Percentiles rank a stretch among this genome's conserved stretches.
Evolutionary conservation across 2,797 vertebrate genomes (phyloP).

Genomic region (Peromyscus attwateri): DNA sequence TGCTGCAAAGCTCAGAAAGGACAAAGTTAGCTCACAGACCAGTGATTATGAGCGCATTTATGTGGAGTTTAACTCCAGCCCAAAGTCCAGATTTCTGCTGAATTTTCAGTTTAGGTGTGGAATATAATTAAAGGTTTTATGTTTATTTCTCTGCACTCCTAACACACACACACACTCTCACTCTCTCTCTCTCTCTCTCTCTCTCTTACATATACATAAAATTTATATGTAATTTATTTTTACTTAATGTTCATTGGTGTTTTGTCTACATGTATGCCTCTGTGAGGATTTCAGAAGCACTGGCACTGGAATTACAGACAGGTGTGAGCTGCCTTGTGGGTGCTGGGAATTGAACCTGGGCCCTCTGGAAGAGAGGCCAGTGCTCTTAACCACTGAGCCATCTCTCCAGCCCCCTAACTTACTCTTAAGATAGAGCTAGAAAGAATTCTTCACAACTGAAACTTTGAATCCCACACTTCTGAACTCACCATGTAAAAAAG

Average conservation of each 20-base stretch:
- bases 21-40: neutral
- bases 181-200: neutral
- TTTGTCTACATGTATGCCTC: neutral
- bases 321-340: neutral
- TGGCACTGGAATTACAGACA: neutral
- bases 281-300: neutral
- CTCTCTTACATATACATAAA: neutral
- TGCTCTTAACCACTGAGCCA: neutral
- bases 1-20: neutral
- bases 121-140: slow-evolving; percentile 48
- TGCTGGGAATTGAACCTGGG: neutral
- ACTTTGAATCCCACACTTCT: slow-evolving; percentile 41
- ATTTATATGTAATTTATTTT: neutral
- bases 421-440: slow-evolving; percentile 39
- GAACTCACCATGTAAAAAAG: neutral
- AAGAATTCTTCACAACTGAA: slow-evolving; percentile 65
- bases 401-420: neutral
- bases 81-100: slow-evolving; percentile 8
- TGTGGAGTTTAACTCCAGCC: neutral
- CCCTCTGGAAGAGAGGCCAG: neutral
- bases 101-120: slow-evolving; percentile 15
- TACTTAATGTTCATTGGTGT: neutral
- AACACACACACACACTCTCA: neutral
- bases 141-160: neutral
- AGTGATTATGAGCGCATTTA: neutral